These are phyloP conservation scores for Parnassius smintheus DNA, from an alignment of 2,888 invertebrate species.

Conservation along the genomic window DNA sequence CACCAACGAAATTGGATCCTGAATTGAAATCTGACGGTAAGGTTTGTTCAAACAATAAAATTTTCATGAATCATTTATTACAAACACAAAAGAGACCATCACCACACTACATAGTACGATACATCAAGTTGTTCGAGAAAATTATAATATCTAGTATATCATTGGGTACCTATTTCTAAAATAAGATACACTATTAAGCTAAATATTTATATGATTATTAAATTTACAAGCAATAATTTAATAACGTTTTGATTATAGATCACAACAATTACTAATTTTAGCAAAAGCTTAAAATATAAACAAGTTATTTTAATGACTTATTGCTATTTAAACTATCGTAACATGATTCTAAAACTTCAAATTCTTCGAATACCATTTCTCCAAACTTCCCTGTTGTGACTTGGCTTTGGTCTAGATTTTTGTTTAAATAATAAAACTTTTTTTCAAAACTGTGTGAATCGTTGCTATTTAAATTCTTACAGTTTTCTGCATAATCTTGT, in stretches of 20 bases:
- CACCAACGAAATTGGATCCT: constrained; percentile 64
- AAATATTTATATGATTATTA: constrained; percentile 56
- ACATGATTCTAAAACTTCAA: constrained; percentile 85
- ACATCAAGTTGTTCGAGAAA: constrained; percentile 45
- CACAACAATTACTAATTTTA: constrained; percentile 56
- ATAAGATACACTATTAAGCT: constrained; percentile 55
- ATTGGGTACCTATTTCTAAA: constrained; percentile 16
- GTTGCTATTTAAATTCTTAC: constrained; percentile 36
- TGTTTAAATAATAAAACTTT: constrained; percentile 83
- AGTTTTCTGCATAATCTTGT: constrained; percentile 41
- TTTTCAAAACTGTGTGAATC: constrained; percentile 74
- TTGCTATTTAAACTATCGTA: constrained; percentile 82
- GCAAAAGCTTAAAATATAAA: constrained; percentile 52
- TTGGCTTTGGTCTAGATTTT: constrained; percentile 80
- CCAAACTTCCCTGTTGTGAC: constrained; percentile 83
- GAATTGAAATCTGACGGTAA: constrained; percentile 71
- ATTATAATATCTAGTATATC: constrained; percentile 19
- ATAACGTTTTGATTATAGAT: constrained; percentile 71
- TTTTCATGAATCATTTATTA: constrained; percentile 57
- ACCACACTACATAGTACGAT: constrained; percentile 64
- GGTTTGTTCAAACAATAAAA: constrained; percentile 31
- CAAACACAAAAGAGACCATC: constrained; percentile 67
- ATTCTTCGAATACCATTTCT: constrained; percentile 93
- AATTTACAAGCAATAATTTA: constrained; percentile 74
- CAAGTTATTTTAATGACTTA: constrained; percentile 69